Conservation (phyloP, 37 sponge, comb jelly and placozoan species). For the Cliona cf. orientalis region DNA sequence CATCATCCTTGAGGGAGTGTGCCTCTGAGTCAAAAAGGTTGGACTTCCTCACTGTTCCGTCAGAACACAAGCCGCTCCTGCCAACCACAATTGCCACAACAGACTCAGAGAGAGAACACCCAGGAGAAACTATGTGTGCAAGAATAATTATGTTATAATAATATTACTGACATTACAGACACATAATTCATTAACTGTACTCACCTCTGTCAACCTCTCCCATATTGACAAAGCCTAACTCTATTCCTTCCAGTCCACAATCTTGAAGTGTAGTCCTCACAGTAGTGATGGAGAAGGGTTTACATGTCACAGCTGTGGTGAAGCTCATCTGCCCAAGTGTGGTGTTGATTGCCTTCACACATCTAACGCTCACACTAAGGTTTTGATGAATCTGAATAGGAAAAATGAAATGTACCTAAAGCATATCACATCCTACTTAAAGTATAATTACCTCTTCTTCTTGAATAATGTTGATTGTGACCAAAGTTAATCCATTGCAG, state of each 20-base stretch:
- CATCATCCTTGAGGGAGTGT: neutral
- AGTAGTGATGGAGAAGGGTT: neutral
- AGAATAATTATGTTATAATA: neutral
- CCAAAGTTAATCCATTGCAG: neutral
- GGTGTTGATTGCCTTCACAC: conserved; percentile 9
- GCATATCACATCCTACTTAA: neutral
- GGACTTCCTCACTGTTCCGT: neutral
- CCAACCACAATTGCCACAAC: conserved; percentile 4
- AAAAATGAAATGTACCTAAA: neutral
- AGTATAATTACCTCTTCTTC: conserved; percentile 2
- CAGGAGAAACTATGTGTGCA: neutral
- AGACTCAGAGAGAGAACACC: neutral
- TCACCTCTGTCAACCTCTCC: neutral
- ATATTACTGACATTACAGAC: neutral
- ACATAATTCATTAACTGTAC: neutral
- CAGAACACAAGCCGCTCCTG: neutral
- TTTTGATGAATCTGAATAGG: neutral
- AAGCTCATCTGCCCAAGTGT: neutral
- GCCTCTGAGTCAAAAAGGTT: neutral
- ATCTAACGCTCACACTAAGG: neutral
- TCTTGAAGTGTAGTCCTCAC: neutral
- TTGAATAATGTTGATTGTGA: neutral
- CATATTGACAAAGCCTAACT: neutral
- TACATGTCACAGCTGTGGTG: neutral
- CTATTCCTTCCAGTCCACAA: neutral